Base-by-base conservation (phyloP, 2,797 vertebrate genomes). In the Sarcophilus harrisii region DNA sequence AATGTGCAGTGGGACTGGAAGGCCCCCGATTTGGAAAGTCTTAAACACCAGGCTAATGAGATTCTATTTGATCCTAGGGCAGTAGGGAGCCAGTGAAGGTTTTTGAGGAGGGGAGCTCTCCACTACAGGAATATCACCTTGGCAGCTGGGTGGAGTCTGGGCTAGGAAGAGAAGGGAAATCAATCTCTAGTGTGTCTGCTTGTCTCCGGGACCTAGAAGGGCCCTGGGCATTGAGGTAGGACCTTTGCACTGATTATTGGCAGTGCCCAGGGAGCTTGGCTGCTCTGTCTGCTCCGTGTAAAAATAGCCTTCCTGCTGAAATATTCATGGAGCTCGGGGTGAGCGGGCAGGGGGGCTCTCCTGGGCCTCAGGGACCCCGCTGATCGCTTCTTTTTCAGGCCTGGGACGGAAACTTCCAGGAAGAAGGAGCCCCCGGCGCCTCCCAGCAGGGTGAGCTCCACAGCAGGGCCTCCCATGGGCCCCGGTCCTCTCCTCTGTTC, bases 241-340 rank as follows among this genome's bases (percentile, higher is more conserved):
- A 93, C 97, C 62, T 92, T 49, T 93, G 4, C 95, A 95, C 87
- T 95, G 93, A 95, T 92, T 92, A 95, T 92, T 96, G 97, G 90
- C 93, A 96, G 92, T 94, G 96, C 92, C 96, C 94, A 96, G 92
- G 95, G 96, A 97, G 94, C 95, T 95, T 98, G 97, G 97, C 97
- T 90, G 57, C 45, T 92, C 94, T 45, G 32, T 96, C 96, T 97
- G 92, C 59, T 92, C 93, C 73, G 92, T 95, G 73, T 96, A 97
- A 97, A 97, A 97, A 97, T 97, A 97, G 96, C 96, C 90, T 96
- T 90, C 92, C 91, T 97, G 96, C 97, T 98, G 94, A 98, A 98
- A 98, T 97, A 97, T 96, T 97, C 97, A 98, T 97, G 91, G 91
- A 93, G 90, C 90, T 66, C 91, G 5, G 27, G 58, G 21, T 96